Evolutionary conservation across 2,888 invertebrate genomes (phyloP), one percentile per base, ranked within the genome.

Genomic region (Deilephila porcellus): DNA sequence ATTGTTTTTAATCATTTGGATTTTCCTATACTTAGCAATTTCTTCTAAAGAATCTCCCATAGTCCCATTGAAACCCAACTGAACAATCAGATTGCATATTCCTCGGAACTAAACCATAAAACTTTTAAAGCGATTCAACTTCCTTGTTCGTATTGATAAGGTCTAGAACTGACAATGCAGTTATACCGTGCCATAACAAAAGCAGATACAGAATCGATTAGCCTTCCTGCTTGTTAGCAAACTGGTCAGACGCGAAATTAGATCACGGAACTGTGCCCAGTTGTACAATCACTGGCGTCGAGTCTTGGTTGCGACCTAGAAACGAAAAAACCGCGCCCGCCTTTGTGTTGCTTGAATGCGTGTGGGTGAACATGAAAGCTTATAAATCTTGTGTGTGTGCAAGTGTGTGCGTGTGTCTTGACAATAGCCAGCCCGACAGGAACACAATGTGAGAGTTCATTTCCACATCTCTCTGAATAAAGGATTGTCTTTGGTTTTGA

Each of bases 351-450:
- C 75, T 79, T 86, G 74, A 76, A 77, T 73, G 73, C 85, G 89
- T 90, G 89, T 88, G 89, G 79, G 90, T 90, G 86, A 86, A 88
- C 85, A 90, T 87, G 86, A 90, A 90, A 90, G 91, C 89, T 89
- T 90, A 91, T 91, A 91, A 92, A 92, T 92, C 91, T 87, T 83
- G 79, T 79, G 79, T 78, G 80, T 79, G 78, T 83, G 81, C 82
- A 79, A 84, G 88, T 86, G 91, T 86, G 85, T 79, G 86, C 82
- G 83, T 82, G 85, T 85, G 80, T 80, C 85, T 82, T 85, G 84
- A 86, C 87, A 88, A 85, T 67, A 83, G 84, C 82, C 83, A 81
- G 82, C 81, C 83, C 82, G 85, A 85, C 84, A 86, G 88, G 87
- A 88, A 90, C 87, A 91, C 91, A 91, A 91, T 91, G 85, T 81